These are phyloP conservation scores for Mycetomoellerius zeteki DNA, from an alignment of 1,140 invertebrate species.

Conservation along the genomic window DNA sequence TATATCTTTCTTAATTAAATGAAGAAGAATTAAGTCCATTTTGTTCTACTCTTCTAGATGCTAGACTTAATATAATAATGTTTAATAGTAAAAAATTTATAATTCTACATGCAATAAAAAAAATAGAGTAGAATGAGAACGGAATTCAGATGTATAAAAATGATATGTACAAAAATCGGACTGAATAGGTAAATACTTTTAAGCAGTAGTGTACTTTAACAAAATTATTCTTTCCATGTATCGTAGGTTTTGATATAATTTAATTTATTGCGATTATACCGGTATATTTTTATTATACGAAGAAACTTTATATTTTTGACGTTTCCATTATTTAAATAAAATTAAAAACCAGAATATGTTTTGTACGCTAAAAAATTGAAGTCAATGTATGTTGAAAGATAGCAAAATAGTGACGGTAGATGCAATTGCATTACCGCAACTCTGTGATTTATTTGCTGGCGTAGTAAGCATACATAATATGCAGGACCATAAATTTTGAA, in stretches of 20 bases:
- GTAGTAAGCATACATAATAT: not conserved
- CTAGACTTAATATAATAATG: too few species aligned
- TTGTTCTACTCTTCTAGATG: not conserved
- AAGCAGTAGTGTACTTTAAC: too few species aligned
- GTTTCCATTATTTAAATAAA: not conserved
- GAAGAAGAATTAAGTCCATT: not conserved
- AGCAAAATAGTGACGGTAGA: not conserved
- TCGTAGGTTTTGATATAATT: not conserved
- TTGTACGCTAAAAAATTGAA: not conserved
- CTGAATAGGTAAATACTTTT: too few species aligned
- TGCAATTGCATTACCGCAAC: not conserved
- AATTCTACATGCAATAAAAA: too few species aligned
- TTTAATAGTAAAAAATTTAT: too few species aligned
- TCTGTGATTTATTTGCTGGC: conserved; percentile 2
- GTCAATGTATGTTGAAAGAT: not conserved
- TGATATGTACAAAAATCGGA: too few species aligned
- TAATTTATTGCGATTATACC: not conserved
- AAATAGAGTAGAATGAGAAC: too few species aligned
- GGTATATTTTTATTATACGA: not conserved
- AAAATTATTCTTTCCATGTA: too few species aligned
- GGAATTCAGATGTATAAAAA: too few species aligned
- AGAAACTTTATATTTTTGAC: not conserved
- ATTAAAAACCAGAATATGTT: not conserved
- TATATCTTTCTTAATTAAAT: too few species aligned
- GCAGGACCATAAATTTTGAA: conserved; percentile 20